phyloP scores from a whole-genome alignment of 2,113 vertebrate species.

The Zootoca vivipara region DNA sequence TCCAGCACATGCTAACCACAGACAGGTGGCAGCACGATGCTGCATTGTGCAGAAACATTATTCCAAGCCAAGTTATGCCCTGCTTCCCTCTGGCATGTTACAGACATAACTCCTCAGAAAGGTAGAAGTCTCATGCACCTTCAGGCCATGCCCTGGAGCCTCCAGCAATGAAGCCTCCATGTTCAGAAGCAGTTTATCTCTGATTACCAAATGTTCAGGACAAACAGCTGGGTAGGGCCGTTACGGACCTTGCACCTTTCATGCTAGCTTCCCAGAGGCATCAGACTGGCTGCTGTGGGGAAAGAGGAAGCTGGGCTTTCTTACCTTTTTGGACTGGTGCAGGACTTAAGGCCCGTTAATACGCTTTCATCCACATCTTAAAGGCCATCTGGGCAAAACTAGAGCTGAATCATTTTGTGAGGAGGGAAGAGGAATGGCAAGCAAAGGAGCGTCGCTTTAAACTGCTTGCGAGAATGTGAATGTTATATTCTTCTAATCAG shows the following conservation, averaged over 20 bases:
- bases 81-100: background rate
- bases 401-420: background rate
- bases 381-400: background rate
- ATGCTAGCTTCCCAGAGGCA: background rate
- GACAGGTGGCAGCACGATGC: conserved; percentile 6
- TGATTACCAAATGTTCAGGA: background rate
- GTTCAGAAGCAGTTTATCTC: too few relatives aligned
- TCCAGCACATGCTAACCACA: background rate
- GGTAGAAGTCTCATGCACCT: too few relatives aligned
- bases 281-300: background rate
- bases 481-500: background rate
- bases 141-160: too few relatives aligned
- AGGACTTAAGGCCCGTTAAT: background rate
- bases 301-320: background rate
- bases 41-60: background rate
- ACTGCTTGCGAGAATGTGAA: background rate
- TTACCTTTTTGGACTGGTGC: background rate
- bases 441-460: background rate
- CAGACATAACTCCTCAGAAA: too few relatives aligned
- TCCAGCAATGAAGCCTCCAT: too few relatives aligned
- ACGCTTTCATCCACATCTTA: background rate
- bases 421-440: background rate
- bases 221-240: background rate
- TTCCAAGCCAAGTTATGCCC: background rate
- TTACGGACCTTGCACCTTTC: background rate